Evolutionary conservation across 92 coral and sea anemone genomes (phyloP), one percentile per base, ranked within the genome.

Genomic region (Bergia puertoricense): DNA sequence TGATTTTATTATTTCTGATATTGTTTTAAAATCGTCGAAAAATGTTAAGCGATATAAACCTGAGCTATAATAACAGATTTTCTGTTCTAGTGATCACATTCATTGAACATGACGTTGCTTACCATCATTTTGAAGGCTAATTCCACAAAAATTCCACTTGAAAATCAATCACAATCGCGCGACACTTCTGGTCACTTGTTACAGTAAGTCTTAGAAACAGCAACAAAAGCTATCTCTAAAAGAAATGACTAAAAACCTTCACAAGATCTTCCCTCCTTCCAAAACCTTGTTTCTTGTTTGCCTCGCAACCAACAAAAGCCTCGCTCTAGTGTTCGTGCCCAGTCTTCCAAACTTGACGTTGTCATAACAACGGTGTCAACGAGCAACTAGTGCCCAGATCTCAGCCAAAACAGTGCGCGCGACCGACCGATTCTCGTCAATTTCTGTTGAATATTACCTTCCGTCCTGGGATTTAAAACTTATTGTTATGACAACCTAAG

Each of bases 291-390:
- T 87, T 82, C 76, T 79, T 80, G 90, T 88, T 89, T 91, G 89
- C 86, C 90, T 91, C 93, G 89, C 89, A 89, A 89, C 93, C 86
- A 94, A 89, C 69, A 51, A 50, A 10, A 59, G 94, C 96, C 98
- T 95, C 98, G 93, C 68, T 84, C 85, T 68, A 38, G 90, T 85
- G 93, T 90, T 95, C 78, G 88, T 89, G 23, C 92, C 88, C 71
- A 89, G 91, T 82, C 89, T 88, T 20, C 80, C 74, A 14, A 77
- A 2, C 57, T 30, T 39, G 10, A 39, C 11, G 76, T 86, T 76
- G 54, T 57, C 74, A 78, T 86, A 78, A 76, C 89, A 86, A 86
- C 83, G 51, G 0, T 6, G 75, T 56, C 44, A 76, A 76, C 80
- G 50, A 76, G 76, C 89, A 88, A 72, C 82, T 62, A 51, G 89